These are phyloP conservation scores for Omphaloscelis lunosa DNA, from an alignment of 2,888 invertebrate species.

Conservation along the genomic window DNA sequence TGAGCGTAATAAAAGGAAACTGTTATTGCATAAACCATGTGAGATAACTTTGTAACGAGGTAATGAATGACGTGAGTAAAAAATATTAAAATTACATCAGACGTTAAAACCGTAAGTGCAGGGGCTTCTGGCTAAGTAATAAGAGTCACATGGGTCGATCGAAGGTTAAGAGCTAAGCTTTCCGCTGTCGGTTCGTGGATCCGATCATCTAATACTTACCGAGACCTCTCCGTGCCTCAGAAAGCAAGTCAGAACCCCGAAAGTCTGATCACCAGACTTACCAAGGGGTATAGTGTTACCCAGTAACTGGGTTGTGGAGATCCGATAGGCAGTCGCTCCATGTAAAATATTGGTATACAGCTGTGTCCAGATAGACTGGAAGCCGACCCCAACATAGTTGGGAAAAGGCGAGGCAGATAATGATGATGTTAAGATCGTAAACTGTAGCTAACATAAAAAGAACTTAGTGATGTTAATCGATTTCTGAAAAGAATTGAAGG, in stretches of 20 bases:
- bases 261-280: neutral
- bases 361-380: neutral
- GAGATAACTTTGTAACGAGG: slow-evolving; percentile 23
- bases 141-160: neutral
- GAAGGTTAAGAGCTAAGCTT: neutral
- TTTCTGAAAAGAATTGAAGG: slow-evolving; percentile 16
- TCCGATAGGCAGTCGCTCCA: neutral
- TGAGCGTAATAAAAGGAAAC: neutral
- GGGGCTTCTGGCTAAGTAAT: neutral
- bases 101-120: neutral
- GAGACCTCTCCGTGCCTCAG: neutral
- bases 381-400: neutral
- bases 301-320: neutral
- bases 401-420: neutral
- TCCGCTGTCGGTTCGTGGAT: neutral
- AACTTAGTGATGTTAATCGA: neutral
- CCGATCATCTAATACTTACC: neutral
- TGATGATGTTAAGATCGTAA: neutral
- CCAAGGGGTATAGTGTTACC: neutral
- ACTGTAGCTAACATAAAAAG: neutral
- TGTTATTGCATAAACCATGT: slow-evolving; percentile 2
- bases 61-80: slow-evolving; percentile 5
- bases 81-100: slow-evolving; percentile 39
- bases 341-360: neutral
- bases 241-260: neutral